Evolutionary conservation across 2,113 vertebrate species (phyloP), one percentile per base, ranked within the genome.

Genomic region (Bombycilla garrulus): DNA sequence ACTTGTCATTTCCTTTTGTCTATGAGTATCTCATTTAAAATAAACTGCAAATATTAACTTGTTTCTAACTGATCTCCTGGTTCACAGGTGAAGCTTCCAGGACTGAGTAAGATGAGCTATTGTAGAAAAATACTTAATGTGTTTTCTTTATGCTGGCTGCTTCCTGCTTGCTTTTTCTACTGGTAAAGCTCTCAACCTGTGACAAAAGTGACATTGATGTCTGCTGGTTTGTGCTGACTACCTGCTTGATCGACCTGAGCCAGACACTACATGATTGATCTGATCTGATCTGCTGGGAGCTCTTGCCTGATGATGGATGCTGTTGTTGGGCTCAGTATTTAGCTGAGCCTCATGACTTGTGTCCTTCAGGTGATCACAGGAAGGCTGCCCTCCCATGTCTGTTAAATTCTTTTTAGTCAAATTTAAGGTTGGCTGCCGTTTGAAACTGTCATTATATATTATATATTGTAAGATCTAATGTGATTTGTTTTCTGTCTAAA

Each of bases 1-100:
- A 24, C 5, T 45, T 67, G 7, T 57, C 0, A 0, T 31, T 77
- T 69, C 10, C 8, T 54, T 56, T 19, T 64, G 9, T 4, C 0
- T 69, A 5, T 28, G 10, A 17, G 8, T 9, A 9, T 80, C 12
- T 40, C 1, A 1, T 35, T 83, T 50, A 58, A 66, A 71, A 25
- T 35, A 29, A 36, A 7, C 31, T 12, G 21, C 1, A 0, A 44
- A 23, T 40, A 15, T n/a, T 11, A 18, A 5, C 10, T 67, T 38
- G 9, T 71, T 71, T 67, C 6, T 61, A 11, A 8, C 6, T 4
- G 14, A 3, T 33, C 64, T 90, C 18, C 6, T 66, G 11, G 4
- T 33, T 64, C 2, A 0, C 48, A 83, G 29, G 10, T 50, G 66
- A 42, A 67, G 26, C 61, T 65, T 83, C 36, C 12, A 28, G 29